Evolutionary conservation across 2,888 invertebrate genomes (phyloP), one percentile per base, ranked within the genome.

Genomic region (Lamproptera curius): DNA sequence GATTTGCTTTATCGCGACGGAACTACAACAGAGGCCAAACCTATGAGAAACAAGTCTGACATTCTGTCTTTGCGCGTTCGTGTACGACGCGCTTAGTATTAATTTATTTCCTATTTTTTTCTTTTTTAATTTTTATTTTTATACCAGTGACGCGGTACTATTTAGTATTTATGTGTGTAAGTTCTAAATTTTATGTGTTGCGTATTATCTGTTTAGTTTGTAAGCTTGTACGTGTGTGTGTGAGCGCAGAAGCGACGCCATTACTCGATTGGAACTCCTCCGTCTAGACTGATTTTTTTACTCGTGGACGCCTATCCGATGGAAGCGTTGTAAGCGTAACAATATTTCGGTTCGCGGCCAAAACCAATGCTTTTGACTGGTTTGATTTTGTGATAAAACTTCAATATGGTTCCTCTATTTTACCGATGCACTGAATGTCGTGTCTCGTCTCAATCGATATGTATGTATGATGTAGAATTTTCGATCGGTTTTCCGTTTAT

Each of bases 381-480:
- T 62, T 66, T 54, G 65, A 51, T 59, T 28, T 53, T 54, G 66
- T 67, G 69, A 62, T 65, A 68, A 74, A 53, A n/a, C n/a, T n/a
- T n/a, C n/a, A n/a, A n/a, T n/a, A n/a, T n/a, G n/a, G n/a, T n/a
- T n/a, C n/a, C n/a, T n/a, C n/a, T n/a, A n/a, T n/a, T n/a, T n/a
- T n/a, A n/a, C n/a, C n/a, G n/a, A n/a, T n/a, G n/a, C n/a, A n/a
- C n/a, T n/a, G n/a, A n/a, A n/a, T n/a, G n/a, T n/a, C n/a, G n/a
- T n/a, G n/a, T n/a, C n/a, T n/a, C n/a, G n/a, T n/a, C n/a, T n/a
- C n/a, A n/a, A n/a, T n/a, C n/a, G n/a, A n/a, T n/a, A n/a, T n/a
- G n/a, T n/a, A n/a, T n/a, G n/a, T n/a, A n/a, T n/a, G 83, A 85
- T 77, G 85, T 86, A 86, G 86, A 84, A 80, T 82, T 79, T 70